These are phyloP conservation scores for Alviniconcha strummeri DNA, from an alignment of 2,888 invertebrate genomes.

Conservation along the genomic window DNA sequence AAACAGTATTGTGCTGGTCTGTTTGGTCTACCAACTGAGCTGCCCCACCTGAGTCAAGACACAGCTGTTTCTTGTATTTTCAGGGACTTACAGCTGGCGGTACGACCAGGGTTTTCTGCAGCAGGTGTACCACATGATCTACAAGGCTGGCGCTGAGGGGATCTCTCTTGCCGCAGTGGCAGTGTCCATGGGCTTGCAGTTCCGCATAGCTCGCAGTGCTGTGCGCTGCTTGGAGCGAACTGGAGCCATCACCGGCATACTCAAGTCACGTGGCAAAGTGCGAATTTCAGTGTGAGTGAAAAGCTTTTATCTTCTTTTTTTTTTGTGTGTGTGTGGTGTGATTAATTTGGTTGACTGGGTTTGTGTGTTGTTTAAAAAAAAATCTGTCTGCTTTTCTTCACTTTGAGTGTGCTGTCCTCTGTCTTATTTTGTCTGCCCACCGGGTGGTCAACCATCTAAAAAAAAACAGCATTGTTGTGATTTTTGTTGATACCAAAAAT, in stretches of 20 bases:
- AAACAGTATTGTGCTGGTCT: too few species aligned
- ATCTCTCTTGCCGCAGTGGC: slow-evolving; percentile 73
- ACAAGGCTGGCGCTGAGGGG: slow-evolving; percentile 76
- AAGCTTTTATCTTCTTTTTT: neutral
- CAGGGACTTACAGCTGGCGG: slow-evolving; percentile 33
- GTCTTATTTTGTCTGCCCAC: too few species aligned
- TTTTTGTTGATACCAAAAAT: too few species aligned
- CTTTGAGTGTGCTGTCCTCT: too few species aligned
- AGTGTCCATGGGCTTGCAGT: slow-evolving; percentile 52
- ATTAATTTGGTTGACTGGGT: neutral
- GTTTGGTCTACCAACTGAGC: too few species aligned
- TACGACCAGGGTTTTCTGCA: slow-evolving; percentile 71
- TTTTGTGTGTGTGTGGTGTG: neutral
- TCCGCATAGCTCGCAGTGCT: slow-evolving; percentile 56
- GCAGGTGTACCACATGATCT: slow-evolving; percentile 77
- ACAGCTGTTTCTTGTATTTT: neutral
- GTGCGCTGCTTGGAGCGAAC: slow-evolving; percentile 38
- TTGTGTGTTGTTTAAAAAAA: neutral
- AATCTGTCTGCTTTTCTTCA: too few species aligned
- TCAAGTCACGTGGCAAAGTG: slow-evolving; percentile 41
- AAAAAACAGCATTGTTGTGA: too few species aligned
- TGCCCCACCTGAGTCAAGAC: too few species aligned
- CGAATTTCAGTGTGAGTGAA: slow-evolving; percentile 45
- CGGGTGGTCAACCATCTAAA: too few species aligned
- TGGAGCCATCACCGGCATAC: slow-evolving; percentile 37